These are phyloP conservation scores for Oncorhynchus tshawytscha DNA, from an alignment of 2,113 vertebrate genomes.

Conservation along the genomic window DNA sequence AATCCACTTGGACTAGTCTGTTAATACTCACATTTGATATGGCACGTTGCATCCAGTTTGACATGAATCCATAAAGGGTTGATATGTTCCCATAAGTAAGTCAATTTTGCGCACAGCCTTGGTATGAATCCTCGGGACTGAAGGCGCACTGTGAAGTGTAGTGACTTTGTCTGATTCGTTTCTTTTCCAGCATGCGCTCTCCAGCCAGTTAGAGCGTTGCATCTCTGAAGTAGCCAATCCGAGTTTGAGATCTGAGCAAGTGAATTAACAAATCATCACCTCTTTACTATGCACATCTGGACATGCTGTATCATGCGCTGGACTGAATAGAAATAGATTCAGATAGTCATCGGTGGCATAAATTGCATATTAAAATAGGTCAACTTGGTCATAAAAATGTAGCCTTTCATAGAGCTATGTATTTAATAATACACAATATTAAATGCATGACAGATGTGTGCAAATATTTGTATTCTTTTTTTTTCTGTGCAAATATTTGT, in stretches of 20 bases:
- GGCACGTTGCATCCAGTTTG: not conserved
- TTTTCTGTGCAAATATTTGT: no score
- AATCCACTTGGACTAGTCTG: no score
- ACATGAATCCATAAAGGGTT: not conserved
- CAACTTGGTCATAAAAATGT: no score
- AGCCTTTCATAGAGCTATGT: no score
- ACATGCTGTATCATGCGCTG: not conserved
- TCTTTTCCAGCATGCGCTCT: slow-evolving; percentile 38
- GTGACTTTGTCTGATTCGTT: slow-evolving; percentile 24
- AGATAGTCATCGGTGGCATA: no score
- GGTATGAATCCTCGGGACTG: not conserved
- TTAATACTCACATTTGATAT: not conserved
- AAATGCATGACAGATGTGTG: no score
- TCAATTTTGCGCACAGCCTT: not conserved
- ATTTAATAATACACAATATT: no score
- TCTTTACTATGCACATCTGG: not conserved
- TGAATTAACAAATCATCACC: slow-evolving; percentile 4
- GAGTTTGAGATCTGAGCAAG: slow-evolving; percentile 24
- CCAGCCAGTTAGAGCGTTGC: slow-evolving; percentile 38
- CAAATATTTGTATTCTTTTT: no score
- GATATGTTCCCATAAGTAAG: not conserved
- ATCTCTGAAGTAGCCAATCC: slow-evolving; percentile 60
- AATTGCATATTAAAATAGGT: no score
- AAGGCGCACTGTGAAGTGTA: not conserved
- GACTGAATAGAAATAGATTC: no score